Evolutionary conservation across 2,797 vertebrate genomes (phyloP).

Genomic region (Propithecus deckenii): DNA sequence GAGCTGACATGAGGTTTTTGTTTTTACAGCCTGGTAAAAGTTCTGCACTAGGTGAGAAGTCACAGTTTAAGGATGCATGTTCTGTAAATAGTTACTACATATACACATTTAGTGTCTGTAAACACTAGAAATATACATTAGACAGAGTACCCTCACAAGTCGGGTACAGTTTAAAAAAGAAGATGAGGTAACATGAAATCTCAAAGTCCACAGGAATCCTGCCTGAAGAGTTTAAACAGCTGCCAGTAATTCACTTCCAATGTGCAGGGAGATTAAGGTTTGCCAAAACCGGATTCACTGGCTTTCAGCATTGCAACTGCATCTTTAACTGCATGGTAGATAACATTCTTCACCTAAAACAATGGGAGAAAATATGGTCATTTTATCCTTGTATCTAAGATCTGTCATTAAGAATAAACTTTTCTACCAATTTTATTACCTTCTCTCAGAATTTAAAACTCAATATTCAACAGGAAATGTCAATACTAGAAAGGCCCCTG

Average conservation of each 20-base stretch:
- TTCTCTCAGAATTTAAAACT: not conserved
- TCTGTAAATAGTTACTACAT: conserved; percentile 84
- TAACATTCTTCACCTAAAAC: conserved; percentile 88
- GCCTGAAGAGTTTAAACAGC: conserved; percentile 85
- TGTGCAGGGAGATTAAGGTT: conserved; percentile 78
- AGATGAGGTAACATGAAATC: conserved; percentile 87
- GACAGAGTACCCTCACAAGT: conserved; percentile 82
- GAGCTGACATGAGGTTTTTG: conserved; percentile 80
- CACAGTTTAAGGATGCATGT: conserved; percentile 79
- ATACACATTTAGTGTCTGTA: conserved; percentile 86
- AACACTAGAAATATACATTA: conserved; percentile 87
- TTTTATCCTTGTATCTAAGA: not conserved
- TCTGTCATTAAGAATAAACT: not conserved
- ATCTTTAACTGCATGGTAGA: conserved; percentile 89
- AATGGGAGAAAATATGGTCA: not conserved
- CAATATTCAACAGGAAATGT: not conserved
- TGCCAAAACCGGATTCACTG: conserved; percentile 84
- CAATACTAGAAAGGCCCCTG: not conserved
- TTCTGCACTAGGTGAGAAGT: conserved; percentile 80
- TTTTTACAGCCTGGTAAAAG: conserved; percentile 81
- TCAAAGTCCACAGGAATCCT: conserved; percentile 85
- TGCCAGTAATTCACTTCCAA: conserved; percentile 81
- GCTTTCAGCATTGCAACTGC: conserved; percentile 87
- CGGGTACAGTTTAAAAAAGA: conserved; percentile 84
- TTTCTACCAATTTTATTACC: not conserved